Base-by-base conservation (phyloP, 30 jellyfish, hydroid and myxozoan genomes). In the Morbakka virulenta region DNA sequence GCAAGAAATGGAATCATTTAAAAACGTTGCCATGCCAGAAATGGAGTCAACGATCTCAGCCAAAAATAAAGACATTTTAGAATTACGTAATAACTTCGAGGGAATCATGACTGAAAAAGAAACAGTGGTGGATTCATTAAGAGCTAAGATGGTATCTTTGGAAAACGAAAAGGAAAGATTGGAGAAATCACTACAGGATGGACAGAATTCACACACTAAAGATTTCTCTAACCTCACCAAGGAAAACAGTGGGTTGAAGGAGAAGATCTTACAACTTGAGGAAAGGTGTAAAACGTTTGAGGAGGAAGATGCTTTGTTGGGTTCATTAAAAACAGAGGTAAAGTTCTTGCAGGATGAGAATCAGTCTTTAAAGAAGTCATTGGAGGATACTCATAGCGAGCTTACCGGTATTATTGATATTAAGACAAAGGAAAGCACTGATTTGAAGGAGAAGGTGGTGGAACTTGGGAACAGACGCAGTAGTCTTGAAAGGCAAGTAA, bases 31-130 rank as follows among this genome's bases (percentile, higher is more conserved):
- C 1, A 48, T 74, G 33, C 84, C 96, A 12, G 87, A 77, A 61
- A 33, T 88, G 70, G 85, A 88, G 70, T 52, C 86, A 0, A 70
- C 64, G 0, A 53, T 90, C 22, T 32, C 90, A 4, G 89, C 77
- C 28, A 90, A 90, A 75, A 90, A 90, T 66, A 69, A 35, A 11
- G 76, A 96, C 22, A 67, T 90, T 81, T 23, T 81, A 35, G 96
- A 90, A 61, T 72, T 90, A 21, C 67, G 98, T 6, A 89, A 83
- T 17, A 79, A 64, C 50, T 90, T 90, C 79, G 94, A 90, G 9
- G 93, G 71, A 9, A 93, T 90, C 26, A 77, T 90, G 35, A 32
- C 86, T 32, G 97, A 90, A 35, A 90, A 90, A 50, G 96, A 90
- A 35, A 62, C 74, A 14, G 71, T 90, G 13, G 69, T 88, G 27